Evolutionary conservation across 2,888 invertebrate genomes (phyloP).

Genomic region (Agriopis aurantiaria): DNA sequence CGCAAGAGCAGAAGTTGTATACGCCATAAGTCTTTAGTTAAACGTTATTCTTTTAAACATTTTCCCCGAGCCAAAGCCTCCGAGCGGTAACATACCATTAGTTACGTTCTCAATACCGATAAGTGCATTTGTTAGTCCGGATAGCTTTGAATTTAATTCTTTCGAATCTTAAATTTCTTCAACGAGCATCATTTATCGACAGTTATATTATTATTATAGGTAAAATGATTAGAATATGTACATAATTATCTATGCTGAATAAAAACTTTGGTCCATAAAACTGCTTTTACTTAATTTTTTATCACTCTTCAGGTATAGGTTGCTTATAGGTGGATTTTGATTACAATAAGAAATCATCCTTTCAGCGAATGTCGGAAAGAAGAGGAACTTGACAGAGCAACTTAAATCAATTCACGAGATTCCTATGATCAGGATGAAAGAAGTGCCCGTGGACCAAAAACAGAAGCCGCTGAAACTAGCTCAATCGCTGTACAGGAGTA

Average conservation of each 20-base stretch:
- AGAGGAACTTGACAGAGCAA: conserved; percentile 59
- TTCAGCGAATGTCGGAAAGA: conserved; percentile 67
- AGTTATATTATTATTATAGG: not conserved
- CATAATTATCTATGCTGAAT: conserved; percentile 43
- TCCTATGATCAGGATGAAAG: conserved; percentile 48
- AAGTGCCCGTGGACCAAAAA: conserved; percentile 37
- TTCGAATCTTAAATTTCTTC: not conserved
- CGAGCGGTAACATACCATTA: not conserved
- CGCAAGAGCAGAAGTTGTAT: conserved; percentile 17
- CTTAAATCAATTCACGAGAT: conserved; percentile 50
- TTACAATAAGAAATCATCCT: conserved; percentile 66
- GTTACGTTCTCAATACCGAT: not conserved
- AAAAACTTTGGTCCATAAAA: conserved; percentile 43
- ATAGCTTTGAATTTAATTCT: not conserved
- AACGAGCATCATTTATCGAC: not conserved
- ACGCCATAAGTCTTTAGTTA: conserved; percentile 20
- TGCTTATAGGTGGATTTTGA: conserved; percentile 50
- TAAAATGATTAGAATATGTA: conserved; percentile 29
- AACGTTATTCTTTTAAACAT: conserved; percentile 25
- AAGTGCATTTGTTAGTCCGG: not conserved
- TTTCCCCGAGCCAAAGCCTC: conserved; percentile 50
- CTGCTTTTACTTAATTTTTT: conserved; percentile 48
- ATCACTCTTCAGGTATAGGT: conserved; percentile 12
- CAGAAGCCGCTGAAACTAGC: conserved; percentile 35
- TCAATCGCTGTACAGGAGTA: conserved; percentile 46